Evolutionary conservation across 1,140 invertebrate species (phyloP).

Genomic region (Melipona quadrifasciata): DNA sequence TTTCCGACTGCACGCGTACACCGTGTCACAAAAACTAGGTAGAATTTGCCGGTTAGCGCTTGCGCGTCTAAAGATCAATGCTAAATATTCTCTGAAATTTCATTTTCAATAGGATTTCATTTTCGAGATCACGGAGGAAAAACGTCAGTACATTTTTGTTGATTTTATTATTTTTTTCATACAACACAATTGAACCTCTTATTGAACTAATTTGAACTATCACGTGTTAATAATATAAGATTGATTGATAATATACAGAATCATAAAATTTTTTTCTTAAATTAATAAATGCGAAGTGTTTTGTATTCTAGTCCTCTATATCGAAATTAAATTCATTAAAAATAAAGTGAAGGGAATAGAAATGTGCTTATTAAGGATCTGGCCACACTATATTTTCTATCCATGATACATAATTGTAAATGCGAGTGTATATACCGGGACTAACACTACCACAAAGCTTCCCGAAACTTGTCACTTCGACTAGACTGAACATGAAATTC

Average conservation of each 20-base stretch:
- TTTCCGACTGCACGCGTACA: constrained; percentile 15
- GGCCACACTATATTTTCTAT: constrained; percentile 79
- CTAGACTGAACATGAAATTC: constrained; percentile 78
- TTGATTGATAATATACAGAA: not conserved
- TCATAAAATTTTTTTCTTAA: not conserved
- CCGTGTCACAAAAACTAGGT: constrained; percentile 48
- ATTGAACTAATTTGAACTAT: too few species aligned
- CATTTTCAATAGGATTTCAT: not conserved
- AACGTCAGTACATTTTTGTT: not conserved
- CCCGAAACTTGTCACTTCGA: constrained; percentile 82
- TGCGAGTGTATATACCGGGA: constrained; percentile 83
- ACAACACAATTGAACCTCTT: too few species aligned
- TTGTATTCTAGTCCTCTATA: not conserved
- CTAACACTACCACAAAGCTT: constrained; percentile 76
- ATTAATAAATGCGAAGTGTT: not conserved
- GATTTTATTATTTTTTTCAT: not conserved
- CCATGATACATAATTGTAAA: constrained; percentile 83
- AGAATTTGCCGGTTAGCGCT: constrained; percentile 53
- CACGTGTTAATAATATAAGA: not conserved
- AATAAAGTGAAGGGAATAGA: not conserved
- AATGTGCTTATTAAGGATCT: constrained; percentile 25
- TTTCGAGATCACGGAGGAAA: not conserved
- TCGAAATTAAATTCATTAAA: not conserved
- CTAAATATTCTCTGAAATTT: constrained; percentile 42
- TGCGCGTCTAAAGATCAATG: constrained; percentile 64